Evolutionary conservation across 1,140 invertebrate species (phyloP).

Genomic region (Orchesella cincta): DNA sequence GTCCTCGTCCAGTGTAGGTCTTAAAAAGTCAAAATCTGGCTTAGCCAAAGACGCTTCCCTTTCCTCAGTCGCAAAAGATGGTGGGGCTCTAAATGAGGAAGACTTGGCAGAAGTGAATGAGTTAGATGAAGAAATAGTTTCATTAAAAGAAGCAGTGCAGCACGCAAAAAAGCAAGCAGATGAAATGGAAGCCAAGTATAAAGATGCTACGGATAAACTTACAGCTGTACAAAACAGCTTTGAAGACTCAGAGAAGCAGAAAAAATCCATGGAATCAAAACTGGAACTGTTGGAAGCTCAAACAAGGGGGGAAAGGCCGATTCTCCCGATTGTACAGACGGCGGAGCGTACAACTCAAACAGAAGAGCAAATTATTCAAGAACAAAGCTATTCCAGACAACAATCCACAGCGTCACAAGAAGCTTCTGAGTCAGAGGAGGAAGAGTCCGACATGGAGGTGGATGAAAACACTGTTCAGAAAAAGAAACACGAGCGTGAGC

Average conservation of each 20-base stretch:
- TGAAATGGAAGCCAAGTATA: slow-evolving; percentile 76
- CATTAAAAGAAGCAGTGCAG: slow-evolving; percentile 70
- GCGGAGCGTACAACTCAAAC: slow-evolving; percentile 9
- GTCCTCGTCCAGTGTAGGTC: slow-evolving; percentile 43
- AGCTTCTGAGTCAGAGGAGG: slow-evolving; percentile 57
- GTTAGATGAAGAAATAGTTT: slow-evolving; percentile 54
- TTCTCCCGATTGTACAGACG: neutral
- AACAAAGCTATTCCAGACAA: neutral
- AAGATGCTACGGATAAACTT: slow-evolving; percentile 71
- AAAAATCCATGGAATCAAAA: neutral
- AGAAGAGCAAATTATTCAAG: slow-evolving; percentile 4
- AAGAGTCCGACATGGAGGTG: slow-evolving; percentile 59
- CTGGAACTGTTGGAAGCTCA: neutral
- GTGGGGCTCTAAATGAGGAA: slow-evolving; percentile 70
- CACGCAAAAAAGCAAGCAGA: slow-evolving; percentile 74
- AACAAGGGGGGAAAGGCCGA: neutral
- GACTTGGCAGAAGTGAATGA: slow-evolving; percentile 54
- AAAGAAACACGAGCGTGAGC: slow-evolving; percentile 67
- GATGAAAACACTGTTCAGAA: slow-evolving; percentile 61
- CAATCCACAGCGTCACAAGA: slow-evolving; percentile 30
- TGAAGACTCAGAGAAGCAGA: neutral
- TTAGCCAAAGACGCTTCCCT: slow-evolving; percentile 30
- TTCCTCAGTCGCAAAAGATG: slow-evolving; percentile 56
- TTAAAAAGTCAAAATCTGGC: slow-evolving; percentile 49
- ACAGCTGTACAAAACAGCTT: slow-evolving; percentile 64